Conservation (phyloP, 2,113 vertebrate species). For the Rhea pennata region DNA sequence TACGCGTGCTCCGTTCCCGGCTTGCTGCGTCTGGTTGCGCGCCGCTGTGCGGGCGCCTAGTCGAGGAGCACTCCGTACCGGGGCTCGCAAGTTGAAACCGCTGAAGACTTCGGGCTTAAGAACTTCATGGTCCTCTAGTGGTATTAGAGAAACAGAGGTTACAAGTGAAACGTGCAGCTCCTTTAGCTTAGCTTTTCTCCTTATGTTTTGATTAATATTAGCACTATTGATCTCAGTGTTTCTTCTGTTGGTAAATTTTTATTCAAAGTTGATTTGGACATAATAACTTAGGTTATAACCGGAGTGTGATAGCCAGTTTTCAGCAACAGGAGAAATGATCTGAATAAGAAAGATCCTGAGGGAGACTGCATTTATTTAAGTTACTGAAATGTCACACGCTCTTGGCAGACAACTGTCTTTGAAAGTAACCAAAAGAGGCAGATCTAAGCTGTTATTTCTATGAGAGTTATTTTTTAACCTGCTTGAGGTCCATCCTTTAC, state of each 20-base stretch:
- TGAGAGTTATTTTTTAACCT: fast-evolving
- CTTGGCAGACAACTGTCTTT: neutral
- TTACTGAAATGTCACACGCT: neutral
- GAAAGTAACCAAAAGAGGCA: fast-evolving
- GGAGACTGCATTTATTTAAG: neutral
- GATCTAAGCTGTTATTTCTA: fast-evolving
- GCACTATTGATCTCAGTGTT: neutral
- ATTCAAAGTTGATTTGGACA: neutral
- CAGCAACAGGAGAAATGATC: neutral
- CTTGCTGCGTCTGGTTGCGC: neutral
- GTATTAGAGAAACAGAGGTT: too few relatives aligned
- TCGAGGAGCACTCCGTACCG: neutral
- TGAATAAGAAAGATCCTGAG: neutral
- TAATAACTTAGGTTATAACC: neutral
- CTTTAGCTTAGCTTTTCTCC: too few relatives aligned
- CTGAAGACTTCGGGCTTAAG: too few relatives aligned
- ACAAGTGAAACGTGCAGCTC: too few relatives aligned
- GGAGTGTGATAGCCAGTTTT: neutral
- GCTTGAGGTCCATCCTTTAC: fast-evolving
- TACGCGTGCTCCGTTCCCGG: neutral
- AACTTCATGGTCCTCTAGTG: too few relatives aligned
- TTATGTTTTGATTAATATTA: neutral
- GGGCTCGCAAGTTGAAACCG: too few relatives aligned
- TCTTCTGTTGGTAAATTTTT: neutral
- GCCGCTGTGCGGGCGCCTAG: neutral